Evolutionary conservation across 2,113 vertebrate genomes (phyloP), one percentile per base, ranked within the genome.

Genomic region (Tretioscincus oriximinensis): DNA sequence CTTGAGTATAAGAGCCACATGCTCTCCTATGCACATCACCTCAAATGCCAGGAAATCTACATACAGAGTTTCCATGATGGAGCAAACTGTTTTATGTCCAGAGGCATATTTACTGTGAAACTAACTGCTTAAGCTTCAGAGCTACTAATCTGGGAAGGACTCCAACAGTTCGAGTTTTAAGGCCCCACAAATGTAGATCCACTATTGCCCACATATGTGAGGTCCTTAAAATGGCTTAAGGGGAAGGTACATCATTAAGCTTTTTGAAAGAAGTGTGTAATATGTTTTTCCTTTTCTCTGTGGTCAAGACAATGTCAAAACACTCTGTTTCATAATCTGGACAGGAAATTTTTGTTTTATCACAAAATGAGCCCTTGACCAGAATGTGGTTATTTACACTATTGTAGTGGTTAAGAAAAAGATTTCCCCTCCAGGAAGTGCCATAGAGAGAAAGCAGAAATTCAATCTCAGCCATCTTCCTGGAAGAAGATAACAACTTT

Each of bases 301-400:
- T 54, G 47, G 35, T 49, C 51, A 69, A 49, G n/a, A n/a, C 21
- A 82, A 61, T 29, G 73, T 49, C 63, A 41, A 69, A 69, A 51
- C 41, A 35, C 21, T 76, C 65, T 61, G 35, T 69, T 69, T 70
- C 80, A 63, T 76, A 35, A 63, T 82, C 47, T 49, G n/a, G 54
- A 76, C 31, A 66, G n/a, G 66, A 70, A 35, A 31, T 76, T 73
- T 70, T 82, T 41, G n/a, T 41, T 41, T 41, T 76, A 76, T 73
- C n/a, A 63, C 58, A 76, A 82, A 77, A 76, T 76, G 65, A 76
- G 65, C 63, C 54, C 69, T 63, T 75, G 65, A 82, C 54, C 31
- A 70, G 22, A n/a, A 54, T 9, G 47, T 54, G 47, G 58, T 70
- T 76, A 69, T 70, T 76, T 76, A 76, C 54, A 49, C 51, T 76